Conservation (phyloP, 2,888 invertebrate genomes). For the Erebia epiphron region DNA sequence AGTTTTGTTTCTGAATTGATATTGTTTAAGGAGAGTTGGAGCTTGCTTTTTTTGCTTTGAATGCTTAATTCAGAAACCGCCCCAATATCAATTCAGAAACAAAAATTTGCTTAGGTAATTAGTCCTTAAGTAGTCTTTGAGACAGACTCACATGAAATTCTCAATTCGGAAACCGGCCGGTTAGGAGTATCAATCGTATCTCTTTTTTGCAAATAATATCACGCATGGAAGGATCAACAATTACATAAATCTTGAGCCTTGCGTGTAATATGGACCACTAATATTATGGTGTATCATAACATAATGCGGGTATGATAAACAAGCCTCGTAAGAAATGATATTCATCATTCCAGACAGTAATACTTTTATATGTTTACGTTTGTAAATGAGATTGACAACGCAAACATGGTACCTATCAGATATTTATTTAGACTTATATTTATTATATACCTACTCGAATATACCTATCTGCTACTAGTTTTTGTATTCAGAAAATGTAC, state of each 20-base stretch:
- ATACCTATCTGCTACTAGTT: no score
- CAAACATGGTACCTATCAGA: background rate
- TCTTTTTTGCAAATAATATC: background rate
- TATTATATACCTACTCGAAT: no score
- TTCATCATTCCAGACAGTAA: conserved; percentile 19
- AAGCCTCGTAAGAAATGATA: conserved; percentile 17
- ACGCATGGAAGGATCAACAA: conserved; percentile 14
- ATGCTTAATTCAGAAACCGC: no score
- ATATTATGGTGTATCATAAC: background rate
- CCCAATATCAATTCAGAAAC: no score
- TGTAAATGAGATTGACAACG: background rate
- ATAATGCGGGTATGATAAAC: conserved; percentile 12
- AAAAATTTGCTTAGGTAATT: no score
- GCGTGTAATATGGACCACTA: conserved; percentile 16
- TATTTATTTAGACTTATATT: background rate
- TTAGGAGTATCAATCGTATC: background rate
- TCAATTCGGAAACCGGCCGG: no score
- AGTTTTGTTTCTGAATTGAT: no score
- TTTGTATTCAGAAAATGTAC: no score
- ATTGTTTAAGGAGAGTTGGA: no score
- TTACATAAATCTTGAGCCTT: conserved; percentile 4
- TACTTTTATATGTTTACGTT: conserved; percentile 9
- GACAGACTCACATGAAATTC: no score
- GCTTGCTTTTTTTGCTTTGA: no score
- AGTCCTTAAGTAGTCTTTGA: no score